Conservation (phyloP, 2,113 vertebrate species). For the Reinhardtius hippoglossoides region DNA sequence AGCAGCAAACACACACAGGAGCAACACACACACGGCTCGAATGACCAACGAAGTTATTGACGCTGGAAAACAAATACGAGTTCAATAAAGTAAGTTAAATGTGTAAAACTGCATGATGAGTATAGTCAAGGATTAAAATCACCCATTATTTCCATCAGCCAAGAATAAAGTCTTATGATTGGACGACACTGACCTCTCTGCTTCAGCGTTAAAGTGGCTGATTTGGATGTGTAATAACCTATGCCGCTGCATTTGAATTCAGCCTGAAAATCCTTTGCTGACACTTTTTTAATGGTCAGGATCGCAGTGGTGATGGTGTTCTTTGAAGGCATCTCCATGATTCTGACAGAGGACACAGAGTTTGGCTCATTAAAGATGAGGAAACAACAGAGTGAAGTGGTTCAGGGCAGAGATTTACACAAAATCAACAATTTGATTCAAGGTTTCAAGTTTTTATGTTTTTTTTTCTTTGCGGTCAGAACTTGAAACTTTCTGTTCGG, state of each 20-base stretch:
- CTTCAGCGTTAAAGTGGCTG: constrained; percentile 43
- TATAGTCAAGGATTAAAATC: too few relatives aligned
- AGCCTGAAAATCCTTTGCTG: constrained; percentile 54
- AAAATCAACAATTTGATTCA: too few relatives aligned
- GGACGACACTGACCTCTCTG: constrained; percentile 50
- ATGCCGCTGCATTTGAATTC: constrained; percentile 31
- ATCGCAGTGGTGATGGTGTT: neutral
- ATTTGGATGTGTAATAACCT: accelerated
- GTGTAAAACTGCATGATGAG: too few relatives aligned
- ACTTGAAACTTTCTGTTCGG: too few relatives aligned
- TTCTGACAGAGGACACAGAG: constrained; percentile 13
- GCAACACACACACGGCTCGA: constrained; percentile 22
- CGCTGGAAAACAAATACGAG: constrained; percentile 48
- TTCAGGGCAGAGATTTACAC: too few relatives aligned
- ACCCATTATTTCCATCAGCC: too few relatives aligned
- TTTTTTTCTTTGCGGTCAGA: too few relatives aligned
- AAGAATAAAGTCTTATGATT: too few relatives aligned
- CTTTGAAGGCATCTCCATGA: accelerated
- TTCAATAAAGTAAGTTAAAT: neutral
- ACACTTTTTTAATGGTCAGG: constrained; percentile 68
- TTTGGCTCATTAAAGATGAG: neutral
- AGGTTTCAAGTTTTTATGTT: too few relatives aligned
- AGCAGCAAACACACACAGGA: constrained; percentile 31
- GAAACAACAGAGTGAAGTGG: too few relatives aligned
- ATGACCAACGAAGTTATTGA: constrained; percentile 31